Evolutionary conservation across 2,113 vertebrate species (phyloP).

Genomic region (Bubalus kerabau): DNA sequence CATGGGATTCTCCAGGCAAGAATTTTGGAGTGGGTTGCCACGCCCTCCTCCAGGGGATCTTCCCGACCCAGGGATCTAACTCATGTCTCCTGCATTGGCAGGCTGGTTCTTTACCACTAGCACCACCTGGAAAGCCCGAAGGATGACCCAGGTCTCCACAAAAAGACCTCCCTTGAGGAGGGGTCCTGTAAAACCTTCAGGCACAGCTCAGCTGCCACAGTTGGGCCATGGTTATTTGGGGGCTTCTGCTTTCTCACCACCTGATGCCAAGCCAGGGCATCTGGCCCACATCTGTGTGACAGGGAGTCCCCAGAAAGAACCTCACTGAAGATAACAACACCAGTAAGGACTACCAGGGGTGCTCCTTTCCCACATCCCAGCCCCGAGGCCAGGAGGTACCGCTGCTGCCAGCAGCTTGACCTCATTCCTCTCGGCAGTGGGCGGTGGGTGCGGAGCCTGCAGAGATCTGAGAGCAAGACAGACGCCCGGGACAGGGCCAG

Average conservation of each 20-base stretch:
- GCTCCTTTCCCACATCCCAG: constrained; percentile 54
- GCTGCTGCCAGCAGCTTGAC: constrained; percentile 58
- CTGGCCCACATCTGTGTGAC: constrained; percentile 20
- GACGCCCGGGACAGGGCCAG: constrained; percentile 48
- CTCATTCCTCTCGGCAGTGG: constrained; percentile 68
- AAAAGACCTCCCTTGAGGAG: not conserved
- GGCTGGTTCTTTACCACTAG: not conserved
- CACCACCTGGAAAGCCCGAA: not conserved
- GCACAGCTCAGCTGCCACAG: not conserved
- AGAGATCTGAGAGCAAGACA: constrained; percentile 71
- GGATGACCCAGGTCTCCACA: not conserved
- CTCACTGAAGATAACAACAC: constrained; percentile 33
- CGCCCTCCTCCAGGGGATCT: not conserved
- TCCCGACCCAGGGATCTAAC: not conserved
- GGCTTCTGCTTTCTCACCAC: constrained; percentile 18
- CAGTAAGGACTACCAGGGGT: not conserved
- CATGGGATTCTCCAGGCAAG: not conserved
- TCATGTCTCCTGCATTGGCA: not conserved
- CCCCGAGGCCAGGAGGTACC: constrained; percentile 39
- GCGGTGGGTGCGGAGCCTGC: constrained; percentile 63
- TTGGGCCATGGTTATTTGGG: not conserved
- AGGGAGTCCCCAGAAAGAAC: constrained; percentile 42
- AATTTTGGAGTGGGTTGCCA: not conserved
- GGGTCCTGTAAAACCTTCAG: not conserved
- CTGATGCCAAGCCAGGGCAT: constrained; percentile 20